phyloP scores from a whole-genome alignment of 2,888 invertebrate species.

The Macroteleia sp. region DNA sequence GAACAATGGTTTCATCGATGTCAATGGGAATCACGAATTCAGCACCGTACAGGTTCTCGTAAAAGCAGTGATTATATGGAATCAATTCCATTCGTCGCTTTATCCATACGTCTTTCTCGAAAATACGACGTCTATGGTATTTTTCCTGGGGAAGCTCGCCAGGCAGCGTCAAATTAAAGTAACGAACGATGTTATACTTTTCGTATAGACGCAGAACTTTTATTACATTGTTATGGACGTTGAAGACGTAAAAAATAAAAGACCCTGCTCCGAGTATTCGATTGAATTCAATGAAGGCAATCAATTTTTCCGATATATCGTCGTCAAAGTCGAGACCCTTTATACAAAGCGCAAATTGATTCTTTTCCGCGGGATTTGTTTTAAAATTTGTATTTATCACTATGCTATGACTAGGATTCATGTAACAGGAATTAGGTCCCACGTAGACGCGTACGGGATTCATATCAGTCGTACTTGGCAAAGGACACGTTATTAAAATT shows the following conservation, averaged over 20 bases:
- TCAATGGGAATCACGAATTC: slow-evolving; percentile 89
- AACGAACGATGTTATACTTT: slow-evolving; percentile 77
- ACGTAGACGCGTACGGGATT: slow-evolving; percentile 73
- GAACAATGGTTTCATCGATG: slow-evolving; percentile 90
- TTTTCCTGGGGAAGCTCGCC: slow-evolving; percentile 84
- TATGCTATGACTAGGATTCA: slow-evolving; percentile 81
- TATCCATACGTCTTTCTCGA: slow-evolving; percentile 86
- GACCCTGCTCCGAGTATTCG: slow-evolving; percentile 88
- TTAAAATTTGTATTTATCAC: slow-evolving; percentile 55
- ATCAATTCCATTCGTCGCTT: slow-evolving; percentile 89
- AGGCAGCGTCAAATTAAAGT: slow-evolving; percentile 76
- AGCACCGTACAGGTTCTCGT: slow-evolving; percentile 88
- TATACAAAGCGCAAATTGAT: slow-evolving; percentile 88
- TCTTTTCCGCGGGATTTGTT: slow-evolving; percentile 13
- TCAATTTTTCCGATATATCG: slow-evolving; percentile 87
- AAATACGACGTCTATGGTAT: slow-evolving; percentile 79
- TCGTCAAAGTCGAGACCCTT: slow-evolving; percentile 88
- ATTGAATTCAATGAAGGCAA: slow-evolving; percentile 90
- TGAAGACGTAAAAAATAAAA: slow-evolving; percentile 88
- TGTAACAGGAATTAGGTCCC: slow-evolving; percentile 73
- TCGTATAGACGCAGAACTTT: slow-evolving; percentile 86
- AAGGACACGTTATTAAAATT: slow-evolving; percentile 87
- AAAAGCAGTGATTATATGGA: slow-evolving; percentile 91
- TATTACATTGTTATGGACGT: slow-evolving; percentile 85
- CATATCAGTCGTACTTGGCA: slow-evolving; percentile 83